Evolutionary conservation across 1,140 invertebrate genomes (phyloP).

Genomic region (Sycophaga agraensis): DNA sequence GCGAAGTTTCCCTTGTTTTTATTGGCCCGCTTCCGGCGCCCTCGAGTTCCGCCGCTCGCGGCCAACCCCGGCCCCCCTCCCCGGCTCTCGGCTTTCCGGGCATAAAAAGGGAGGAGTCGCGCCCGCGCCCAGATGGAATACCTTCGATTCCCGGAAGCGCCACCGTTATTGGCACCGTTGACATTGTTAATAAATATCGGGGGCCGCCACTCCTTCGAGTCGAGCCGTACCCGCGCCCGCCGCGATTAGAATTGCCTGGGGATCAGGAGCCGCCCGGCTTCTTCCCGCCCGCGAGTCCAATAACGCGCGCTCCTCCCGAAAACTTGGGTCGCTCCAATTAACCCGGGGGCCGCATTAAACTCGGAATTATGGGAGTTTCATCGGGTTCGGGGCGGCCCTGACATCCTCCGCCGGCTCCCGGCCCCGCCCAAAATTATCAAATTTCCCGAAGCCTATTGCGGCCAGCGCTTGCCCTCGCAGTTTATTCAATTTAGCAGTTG

Average conservation of each 20-base stretch:
- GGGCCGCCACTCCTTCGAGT: too few species aligned
- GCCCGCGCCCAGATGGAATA: conserved; percentile 5
- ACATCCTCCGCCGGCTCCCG: too few species aligned
- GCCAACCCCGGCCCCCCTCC: too few species aligned
- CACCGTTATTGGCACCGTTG: conserved; percentile 38
- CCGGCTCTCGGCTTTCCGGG: too few species aligned
- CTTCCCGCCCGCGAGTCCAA: neutral
- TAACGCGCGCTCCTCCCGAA: neutral
- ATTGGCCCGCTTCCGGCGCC: conserved; percentile 29
- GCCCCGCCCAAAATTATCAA: too few species aligned
- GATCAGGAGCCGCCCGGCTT: too few species aligned
- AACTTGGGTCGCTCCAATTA: neutral
- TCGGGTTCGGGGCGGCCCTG: neutral
- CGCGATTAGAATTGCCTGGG: too few species aligned
- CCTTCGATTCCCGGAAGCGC: conserved; percentile 21
- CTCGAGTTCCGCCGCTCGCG: neutral
- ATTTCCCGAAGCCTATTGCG: too few species aligned
- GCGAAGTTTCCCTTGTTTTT: conserved; percentile 42
- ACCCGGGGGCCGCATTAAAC: neutral
- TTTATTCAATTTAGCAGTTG: too few species aligned
- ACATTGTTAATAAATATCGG: conserved; percentile 39
- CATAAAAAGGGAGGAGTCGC: neutral
- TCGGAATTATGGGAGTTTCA: conserved; percentile 12
- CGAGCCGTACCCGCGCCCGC: too few species aligned
- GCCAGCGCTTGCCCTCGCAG: too few species aligned